Base-by-base conservation (phyloP, 2,888 invertebrate species). In the Spodoptera picta region DNA sequence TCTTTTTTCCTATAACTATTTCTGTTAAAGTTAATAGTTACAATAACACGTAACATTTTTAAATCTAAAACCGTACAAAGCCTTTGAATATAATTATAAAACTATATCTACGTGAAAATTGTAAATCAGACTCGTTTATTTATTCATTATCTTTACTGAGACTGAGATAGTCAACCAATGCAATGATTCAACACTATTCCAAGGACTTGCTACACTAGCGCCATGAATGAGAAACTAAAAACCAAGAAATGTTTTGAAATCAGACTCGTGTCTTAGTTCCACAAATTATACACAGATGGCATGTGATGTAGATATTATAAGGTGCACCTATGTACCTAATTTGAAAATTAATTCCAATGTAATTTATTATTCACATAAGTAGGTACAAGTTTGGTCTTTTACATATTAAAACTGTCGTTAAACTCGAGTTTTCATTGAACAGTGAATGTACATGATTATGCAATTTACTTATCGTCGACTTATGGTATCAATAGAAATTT, bases 271-370 rank as follows among this genome's bases (percentile, higher is more conserved):
- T 36, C 36, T 36, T 67, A 73, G 58, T 71, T 67, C 58, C 31
- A 46, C 9, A 4, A 23, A 14, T n/a, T 12, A 47, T 12, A 42
- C 23, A 67, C 12, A 71, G 70, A 71, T 73, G 70, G 70, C 70
- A 41, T 23, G 4, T 14, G 19, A 3, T 27, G 0, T 43, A 36
- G 7, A 9, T 36, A 36, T 36, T 36, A 3, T 1, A 7, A 36
- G 36, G 7, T 36, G 9, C 19, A 19, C 19, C 19, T 19, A n/a
- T n/a, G n/a, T n/a, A 19, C 19, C 19, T 31, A 50, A 42, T 46
- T 52, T 55, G 47, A 27, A 12, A 44, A 41, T 23, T 53, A 53
- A 57, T 58, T 54, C 46, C 43, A 27, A 56, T 7, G 9, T 19
- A 19, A 19, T 19, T 19, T 19, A 19, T 19, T 19, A 19, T 19